Conservation (phyloP, 2,113 vertebrate genomes). For the Lampris megalopsis region DNA sequence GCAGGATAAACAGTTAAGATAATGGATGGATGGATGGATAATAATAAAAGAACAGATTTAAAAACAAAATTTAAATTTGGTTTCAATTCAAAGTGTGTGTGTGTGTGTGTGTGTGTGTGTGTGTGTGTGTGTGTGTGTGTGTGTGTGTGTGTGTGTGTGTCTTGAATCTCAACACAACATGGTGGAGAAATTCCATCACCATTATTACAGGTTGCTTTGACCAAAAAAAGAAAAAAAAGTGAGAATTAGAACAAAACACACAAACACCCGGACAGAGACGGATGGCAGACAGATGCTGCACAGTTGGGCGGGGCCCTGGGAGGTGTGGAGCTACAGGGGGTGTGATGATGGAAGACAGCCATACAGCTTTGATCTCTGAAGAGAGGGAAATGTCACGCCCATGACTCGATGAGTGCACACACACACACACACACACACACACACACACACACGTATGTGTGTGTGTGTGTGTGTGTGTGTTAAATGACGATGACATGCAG, state of each 20-base stretch:
- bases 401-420: conserved; percentile 22
- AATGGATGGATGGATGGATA: too few species aligned
- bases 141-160: too few species aligned
- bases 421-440: too few species aligned
- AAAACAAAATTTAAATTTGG: too few species aligned
- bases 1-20: too few species aligned
- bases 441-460: not conserved
- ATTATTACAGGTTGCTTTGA: conserved; percentile 22
- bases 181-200: not conserved
- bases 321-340: conserved; percentile 43
- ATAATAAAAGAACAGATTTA: too few species aligned
- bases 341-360: conserved; percentile 48
- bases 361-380: conserved; percentile 63
- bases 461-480: conserved; percentile 10
- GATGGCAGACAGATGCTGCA: not conserved
- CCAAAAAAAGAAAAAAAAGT: conserved; percentile 8
- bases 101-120: too few species aligned
- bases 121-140: too few species aligned
- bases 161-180: too few species aligned
- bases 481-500: conserved; percentile 33
- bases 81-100: too few species aligned
- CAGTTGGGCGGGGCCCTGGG: conserved; percentile 28
- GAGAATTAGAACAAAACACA: conserved; percentile 7
- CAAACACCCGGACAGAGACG: not conserved
- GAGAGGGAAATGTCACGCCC: conserved; percentile 42